Conservation (phyloP, 2,113 vertebrate genomes). For the Ciconia maguari region DNA sequence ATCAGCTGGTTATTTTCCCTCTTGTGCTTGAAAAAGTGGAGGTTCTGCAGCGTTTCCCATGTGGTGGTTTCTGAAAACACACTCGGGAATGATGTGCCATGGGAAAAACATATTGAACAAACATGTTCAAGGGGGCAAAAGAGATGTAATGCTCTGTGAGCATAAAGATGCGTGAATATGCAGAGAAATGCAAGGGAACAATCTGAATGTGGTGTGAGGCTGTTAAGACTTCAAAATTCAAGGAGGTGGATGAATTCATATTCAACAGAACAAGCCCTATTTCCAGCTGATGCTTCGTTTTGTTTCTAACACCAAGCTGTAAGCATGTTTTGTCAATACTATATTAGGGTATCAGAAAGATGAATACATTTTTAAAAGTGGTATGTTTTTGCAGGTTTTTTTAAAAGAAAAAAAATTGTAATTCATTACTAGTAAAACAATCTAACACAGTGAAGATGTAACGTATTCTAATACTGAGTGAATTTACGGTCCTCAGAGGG, state of each 20-base stretch:
- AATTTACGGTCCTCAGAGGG: not conserved
- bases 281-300: not conserved
- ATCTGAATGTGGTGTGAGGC: not conserved
- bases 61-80: not conserved
- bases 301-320: not conserved
- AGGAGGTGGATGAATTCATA: not conserved
- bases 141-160: not conserved
- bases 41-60: not conserved
- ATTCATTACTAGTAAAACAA: not conserved
- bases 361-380: not conserved
- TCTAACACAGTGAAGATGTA: not conserved
- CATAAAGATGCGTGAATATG: not conserved
- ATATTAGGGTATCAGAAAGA: not conserved
- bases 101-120: not conserved
- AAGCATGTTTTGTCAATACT: not conserved
- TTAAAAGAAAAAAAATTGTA: not conserved
- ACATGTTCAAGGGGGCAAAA: not conserved
- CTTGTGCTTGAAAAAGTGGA: not conserved
- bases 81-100: not conserved
- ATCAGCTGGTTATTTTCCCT: conserved; percentile 36
- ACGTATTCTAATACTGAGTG: not conserved
- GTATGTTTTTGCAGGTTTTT: not conserved
- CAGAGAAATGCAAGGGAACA: not conserved
- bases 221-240: not conserved
- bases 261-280: not conserved